phyloP scores from a whole-genome alignment of 2,797 vertebrate species.

The Arvicola amphibius region DNA sequence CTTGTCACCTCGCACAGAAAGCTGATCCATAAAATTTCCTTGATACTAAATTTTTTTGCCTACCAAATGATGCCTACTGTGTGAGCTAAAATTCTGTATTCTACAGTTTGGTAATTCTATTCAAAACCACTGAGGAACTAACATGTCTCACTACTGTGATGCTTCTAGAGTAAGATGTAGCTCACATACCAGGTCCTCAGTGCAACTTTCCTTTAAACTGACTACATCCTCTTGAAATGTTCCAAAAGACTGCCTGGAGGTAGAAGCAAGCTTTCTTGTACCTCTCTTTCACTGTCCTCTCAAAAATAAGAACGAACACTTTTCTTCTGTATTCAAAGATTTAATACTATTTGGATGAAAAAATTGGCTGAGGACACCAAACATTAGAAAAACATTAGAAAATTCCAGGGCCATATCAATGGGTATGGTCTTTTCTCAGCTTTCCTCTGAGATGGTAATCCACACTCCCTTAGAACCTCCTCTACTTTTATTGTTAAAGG shows the following conservation, averaged over 20 bases:
- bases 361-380: not conserved
- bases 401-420: not conserved
- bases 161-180: not conserved
- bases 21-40: not conserved
- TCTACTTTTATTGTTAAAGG: conserved; percentile 19
- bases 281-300: not conserved
- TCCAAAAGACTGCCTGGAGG: not conserved
- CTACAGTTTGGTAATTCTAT: not conserved
- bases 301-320: not conserved
- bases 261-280: not conserved
- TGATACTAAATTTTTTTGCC: not conserved
- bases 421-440: not conserved
- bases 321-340: conserved; percentile 27
- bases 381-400: not conserved
- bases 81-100: not conserved
- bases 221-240: not conserved
- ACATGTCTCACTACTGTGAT: not conserved
- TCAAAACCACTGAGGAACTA: not conserved
- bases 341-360: not conserved
- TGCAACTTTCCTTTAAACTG: not conserved
- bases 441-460: not conserved
- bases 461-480: not conserved
- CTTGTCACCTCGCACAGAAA: not conserved
- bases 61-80: not conserved
- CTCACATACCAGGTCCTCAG: not conserved